Conservation (phyloP, 1,140 invertebrate species). For the Plutomurus gul region DNA sequence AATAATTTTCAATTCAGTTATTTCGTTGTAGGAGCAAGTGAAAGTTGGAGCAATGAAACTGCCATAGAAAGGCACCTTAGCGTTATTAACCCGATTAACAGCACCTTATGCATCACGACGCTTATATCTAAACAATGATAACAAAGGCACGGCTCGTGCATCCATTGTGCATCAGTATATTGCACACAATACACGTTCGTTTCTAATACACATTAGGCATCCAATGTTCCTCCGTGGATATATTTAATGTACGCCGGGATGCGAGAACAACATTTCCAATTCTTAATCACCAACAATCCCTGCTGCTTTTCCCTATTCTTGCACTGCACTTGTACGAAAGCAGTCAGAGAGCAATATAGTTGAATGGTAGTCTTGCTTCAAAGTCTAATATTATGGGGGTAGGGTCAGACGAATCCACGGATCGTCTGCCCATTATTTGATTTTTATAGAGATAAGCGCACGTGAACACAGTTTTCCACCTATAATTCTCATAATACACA, state of each 20-base stretch:
- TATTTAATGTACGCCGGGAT: background rate
- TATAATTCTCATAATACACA: slow-evolving; percentile 20
- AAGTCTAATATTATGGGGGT: no score
- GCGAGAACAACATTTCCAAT: background rate
- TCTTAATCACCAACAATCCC: slow-evolving; percentile 27
- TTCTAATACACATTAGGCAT: background rate
- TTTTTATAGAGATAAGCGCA: slow-evolving; percentile 23
- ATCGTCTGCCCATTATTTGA: slow-evolving; percentile 20
- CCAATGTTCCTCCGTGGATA: background rate
- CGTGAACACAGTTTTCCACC: slow-evolving; percentile 28
- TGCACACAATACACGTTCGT: no score
- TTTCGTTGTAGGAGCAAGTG: no score
- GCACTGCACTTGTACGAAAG: no score
- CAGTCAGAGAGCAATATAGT: no score
- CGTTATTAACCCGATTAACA: no score
- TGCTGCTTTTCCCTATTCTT: background rate
- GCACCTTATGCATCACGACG: no score
- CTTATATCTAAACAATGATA: no score
- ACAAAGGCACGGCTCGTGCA: no score
- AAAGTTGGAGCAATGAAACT: background rate
- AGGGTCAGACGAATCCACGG: background rate
- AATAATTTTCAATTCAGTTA: slow-evolving; percentile 3
- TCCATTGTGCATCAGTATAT: no score
- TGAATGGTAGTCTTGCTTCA: no score
- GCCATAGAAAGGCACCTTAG: background rate